Percentiles rank a stretch among this genome's conserved stretches.
These are phyloP conservation scores for Neotoxoptera formosana DNA, from an alignment of 1,140 invertebrate genomes.

Conservation along the genomic window DNA sequence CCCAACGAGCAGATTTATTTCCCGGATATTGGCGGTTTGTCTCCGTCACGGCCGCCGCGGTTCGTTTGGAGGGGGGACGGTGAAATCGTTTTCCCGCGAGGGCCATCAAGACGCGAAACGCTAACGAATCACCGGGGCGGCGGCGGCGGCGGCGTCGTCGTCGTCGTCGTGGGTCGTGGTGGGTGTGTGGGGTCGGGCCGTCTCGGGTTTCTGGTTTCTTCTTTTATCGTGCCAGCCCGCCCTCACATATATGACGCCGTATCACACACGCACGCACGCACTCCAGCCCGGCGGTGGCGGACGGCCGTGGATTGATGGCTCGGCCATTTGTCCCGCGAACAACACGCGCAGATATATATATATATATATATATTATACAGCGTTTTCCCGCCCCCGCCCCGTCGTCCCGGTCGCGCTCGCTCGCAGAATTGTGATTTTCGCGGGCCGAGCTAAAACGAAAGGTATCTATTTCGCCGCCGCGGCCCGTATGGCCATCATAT, in stretches of 20 bases:
- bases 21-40: background rate
- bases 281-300: background rate
- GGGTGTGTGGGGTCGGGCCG: background rate
- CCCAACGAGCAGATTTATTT: background rate
- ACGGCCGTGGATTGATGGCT: background rate
- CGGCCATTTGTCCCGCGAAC: background rate
- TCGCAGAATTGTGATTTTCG: conserved; percentile 4
- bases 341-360: background rate
- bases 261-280: background rate
- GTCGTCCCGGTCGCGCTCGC: background rate
- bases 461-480: background rate
- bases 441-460: conserved; percentile 11
- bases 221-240: background rate
- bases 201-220: background rate
- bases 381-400: background rate
- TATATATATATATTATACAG: background rate
- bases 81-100: conserved; percentile 1
- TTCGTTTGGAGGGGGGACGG: background rate
- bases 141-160: no score
- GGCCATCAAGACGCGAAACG: background rate
- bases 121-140: background rate
- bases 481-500: background rate
- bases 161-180: background rate
- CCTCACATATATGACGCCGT: background rate
- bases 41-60: background rate